These are phyloP conservation scores for Prietella phreatophila DNA, from an alignment of 2,113 vertebrate species.

Conservation along the genomic window DNA sequence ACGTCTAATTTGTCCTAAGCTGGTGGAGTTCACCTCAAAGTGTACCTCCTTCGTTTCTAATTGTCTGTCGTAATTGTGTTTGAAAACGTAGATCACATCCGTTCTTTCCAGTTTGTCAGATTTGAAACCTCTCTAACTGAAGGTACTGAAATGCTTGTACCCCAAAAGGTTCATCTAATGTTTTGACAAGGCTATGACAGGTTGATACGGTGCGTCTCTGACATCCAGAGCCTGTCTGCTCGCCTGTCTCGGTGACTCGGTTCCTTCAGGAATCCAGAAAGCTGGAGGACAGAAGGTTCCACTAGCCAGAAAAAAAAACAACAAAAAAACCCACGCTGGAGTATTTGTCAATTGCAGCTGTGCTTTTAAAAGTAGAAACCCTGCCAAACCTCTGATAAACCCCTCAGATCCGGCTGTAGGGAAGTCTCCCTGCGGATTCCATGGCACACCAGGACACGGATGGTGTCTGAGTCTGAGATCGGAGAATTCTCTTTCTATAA, in stretches of 20 bases:
- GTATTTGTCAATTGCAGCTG: conserved; percentile 16
- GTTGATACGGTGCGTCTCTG: background rate
- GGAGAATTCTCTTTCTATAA: background rate
- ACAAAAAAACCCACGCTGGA: background rate
- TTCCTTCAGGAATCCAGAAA: conserved; percentile 13
- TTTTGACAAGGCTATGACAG: background rate
- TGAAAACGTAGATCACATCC: background rate
- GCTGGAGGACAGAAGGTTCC: conserved; percentile 15
- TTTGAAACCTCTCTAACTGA: background rate
- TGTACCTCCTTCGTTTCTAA: background rate
- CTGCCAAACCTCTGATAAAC: conserved; percentile 7
- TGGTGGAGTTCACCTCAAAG: background rate
- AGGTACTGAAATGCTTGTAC: background rate
- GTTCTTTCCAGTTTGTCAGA: background rate
- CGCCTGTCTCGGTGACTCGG: background rate
- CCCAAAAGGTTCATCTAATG: background rate
- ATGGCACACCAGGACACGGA: background rate
- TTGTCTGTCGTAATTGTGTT: background rate
- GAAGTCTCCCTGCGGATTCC: background rate
- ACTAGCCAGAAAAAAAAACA: background rate
- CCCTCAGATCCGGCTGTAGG: background rate
- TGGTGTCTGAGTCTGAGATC: background rate
- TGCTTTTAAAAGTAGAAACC: conserved; percentile 35
- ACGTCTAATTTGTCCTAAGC: background rate
- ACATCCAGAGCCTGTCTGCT: background rate